Evolutionary conservation across 2,888 invertebrate genomes (phyloP).

Genomic region (Ornithoptera priamus): DNA sequence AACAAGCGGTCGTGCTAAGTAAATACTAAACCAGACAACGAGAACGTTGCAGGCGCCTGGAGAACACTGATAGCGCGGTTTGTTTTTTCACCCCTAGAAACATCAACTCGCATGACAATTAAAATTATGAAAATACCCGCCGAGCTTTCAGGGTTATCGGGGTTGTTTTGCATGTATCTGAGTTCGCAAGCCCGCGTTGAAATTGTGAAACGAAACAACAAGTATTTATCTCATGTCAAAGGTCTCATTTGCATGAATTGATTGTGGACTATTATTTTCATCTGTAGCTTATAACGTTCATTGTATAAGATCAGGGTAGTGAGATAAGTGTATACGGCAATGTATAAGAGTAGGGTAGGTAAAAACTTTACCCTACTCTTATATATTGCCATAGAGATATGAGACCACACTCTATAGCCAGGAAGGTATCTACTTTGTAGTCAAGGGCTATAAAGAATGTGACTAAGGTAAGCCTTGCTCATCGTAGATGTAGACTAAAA

Average conservation of each 20-base stretch:
- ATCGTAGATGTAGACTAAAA: too few relatives aligned
- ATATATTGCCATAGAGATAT: too few relatives aligned
- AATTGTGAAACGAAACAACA: neutral
- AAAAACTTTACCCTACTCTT: too few relatives aligned
- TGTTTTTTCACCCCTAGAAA: neutral
- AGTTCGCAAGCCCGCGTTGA: neutral
- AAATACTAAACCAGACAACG: neutral
- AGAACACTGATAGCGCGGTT: neutral
- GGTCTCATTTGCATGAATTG: neutral
- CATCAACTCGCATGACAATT: slow-evolving; percentile 2
- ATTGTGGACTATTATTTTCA: too few relatives aligned
- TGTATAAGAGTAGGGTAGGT: too few relatives aligned
- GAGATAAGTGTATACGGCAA: too few relatives aligned
- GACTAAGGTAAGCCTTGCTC: too few relatives aligned
- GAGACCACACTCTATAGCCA: too few relatives aligned
- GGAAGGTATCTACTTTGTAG: too few relatives aligned
- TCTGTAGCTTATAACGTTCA: too few relatives aligned
- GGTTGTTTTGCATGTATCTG: neutral
- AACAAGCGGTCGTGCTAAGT: neutral
- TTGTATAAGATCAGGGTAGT: too few relatives aligned
- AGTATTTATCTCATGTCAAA: neutral
- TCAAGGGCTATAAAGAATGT: too few relatives aligned
- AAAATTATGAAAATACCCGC: slow-evolving; percentile 1
- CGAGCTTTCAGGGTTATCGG: neutral
- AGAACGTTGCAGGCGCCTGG: neutral